Base-by-base conservation (phyloP, 2,113 vertebrate species). In the Choloepus hoffmanni region DNA sequence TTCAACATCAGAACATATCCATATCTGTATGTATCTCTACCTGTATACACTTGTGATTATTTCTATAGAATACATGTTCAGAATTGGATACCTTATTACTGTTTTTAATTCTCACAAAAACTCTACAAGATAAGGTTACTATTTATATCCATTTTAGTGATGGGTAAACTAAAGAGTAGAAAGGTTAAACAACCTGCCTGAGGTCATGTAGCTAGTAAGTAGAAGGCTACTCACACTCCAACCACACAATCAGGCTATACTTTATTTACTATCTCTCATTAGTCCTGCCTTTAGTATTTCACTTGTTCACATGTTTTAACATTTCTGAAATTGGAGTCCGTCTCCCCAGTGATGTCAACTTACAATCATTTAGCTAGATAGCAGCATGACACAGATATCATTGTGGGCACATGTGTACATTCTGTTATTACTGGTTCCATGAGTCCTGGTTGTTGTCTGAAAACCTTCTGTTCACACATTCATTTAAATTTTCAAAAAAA, bases 21-120 rank as follows among this genome's bases (percentile, higher is more conserved):
- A 23, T 78, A 3, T 78, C 33, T 43, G 60, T 55, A 18, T 58
- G 36, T 81, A 21, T 60, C 88, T 94, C 26, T 45, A 33, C 77
- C 55, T 58, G 19, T 95, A 1, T 73, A 18, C 23, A 40, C n/a
- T 83, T 79, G 28, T 60, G 7, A 16, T 9, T 78, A 74, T 92
- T 89, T 92, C 63, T 50, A 21, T 33, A 73, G 18, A 90, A 43
- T 74, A 58, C 78, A 55, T 90, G 48, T 6, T 30, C 26, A 68
- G 4, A 90, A 85, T 6, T 87, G 0, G 5, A 92, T 90, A 45
- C 7, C 3, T 95, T 65, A 93, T 85, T 93, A 70, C 11, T 60
- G 45, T 81, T 96, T 81, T 60, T 87, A 90, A 84, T 76, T 78
- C 7, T 92, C 79, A 92, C 67, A 72, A 86, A 68, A 68, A 68